Percentiles rank a stretch among this genome's conserved stretches.
Evolutionary conservation across 1,140 invertebrate genomes (phyloP).

Genomic region (Vollenhovia emeryi): DNA sequence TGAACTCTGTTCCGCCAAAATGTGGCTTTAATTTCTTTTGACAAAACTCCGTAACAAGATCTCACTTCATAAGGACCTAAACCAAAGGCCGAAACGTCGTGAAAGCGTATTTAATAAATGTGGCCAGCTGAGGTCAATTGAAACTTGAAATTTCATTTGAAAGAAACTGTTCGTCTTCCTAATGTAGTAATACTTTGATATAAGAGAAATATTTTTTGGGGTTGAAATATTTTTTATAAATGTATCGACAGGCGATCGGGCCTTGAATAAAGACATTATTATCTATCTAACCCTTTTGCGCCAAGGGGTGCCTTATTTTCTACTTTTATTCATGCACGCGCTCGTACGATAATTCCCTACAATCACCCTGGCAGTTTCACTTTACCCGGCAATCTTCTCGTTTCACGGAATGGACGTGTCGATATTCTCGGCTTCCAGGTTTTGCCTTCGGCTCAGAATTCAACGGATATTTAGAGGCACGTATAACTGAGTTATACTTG

Average conservation of each 20-base stretch:
- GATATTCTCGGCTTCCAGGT: slow-evolving; percentile 40
- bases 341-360: slow-evolving; percentile 50
- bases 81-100: too few relatives aligned
- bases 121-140: too few relatives aligned
- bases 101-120: too few relatives aligned
- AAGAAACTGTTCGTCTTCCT: too few relatives aligned
- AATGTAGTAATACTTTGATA: background rate
- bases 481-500: background rate
- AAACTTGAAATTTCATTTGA: too few relatives aligned
- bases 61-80: too few relatives aligned
- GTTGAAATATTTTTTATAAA: background rate
- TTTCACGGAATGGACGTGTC: slow-evolving; percentile 54
- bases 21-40: too few relatives aligned
- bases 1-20: too few relatives aligned
- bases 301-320: slow-evolving; percentile 29
- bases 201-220: background rate
- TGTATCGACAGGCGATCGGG: background rate
- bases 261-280: slow-evolving; percentile 43
- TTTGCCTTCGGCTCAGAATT: background rate
- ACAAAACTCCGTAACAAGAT: too few relatives aligned
- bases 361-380: slow-evolving; percentile 49
- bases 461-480: background rate
- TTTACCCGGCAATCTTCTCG: slow-evolving; percentile 49
- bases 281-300: slow-evolving; percentile 20
- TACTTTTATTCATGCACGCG: slow-evolving; percentile 50